Conservation (phyloP, 2,888 invertebrate genomes). For the Hyppa rectilinea region DNA sequence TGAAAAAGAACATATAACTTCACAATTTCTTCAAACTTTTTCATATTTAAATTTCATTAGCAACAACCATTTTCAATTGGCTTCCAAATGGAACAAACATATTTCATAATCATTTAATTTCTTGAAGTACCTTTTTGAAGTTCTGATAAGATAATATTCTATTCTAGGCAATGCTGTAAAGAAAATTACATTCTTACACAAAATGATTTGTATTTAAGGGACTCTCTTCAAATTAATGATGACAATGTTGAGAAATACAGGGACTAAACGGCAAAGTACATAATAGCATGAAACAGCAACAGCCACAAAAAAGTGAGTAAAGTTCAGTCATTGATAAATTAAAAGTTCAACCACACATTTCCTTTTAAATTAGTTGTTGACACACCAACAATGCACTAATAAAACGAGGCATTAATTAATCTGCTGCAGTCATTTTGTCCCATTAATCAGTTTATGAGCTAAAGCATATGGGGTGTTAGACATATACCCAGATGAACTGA, state of each 20-base stretch:
- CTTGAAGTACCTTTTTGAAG: conserved; percentile 25
- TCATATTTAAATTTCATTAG: neutral
- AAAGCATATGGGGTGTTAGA: conserved; percentile 7
- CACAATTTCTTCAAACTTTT: neutral
- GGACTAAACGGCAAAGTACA: neutral
- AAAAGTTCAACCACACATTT: conserved; percentile 21
- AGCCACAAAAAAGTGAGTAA: neutral
- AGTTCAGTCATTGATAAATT: conserved; percentile 9
- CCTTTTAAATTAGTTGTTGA: conserved; percentile 1
- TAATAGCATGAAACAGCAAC: neutral
- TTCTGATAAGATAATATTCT: conserved; percentile 29
- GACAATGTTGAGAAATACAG: neutral
- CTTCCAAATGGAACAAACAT: neutral
- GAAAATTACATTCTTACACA: neutral
- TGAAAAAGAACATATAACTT: neutral
- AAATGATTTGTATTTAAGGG: neutral
- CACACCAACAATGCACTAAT: conserved; percentile 22
- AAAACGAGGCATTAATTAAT: conserved; percentile 14
- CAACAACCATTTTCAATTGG: neutral
- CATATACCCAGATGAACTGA: conserved; percentile 10
- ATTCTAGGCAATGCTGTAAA: neutral
- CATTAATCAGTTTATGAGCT: conserved; percentile 43
- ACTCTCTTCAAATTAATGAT: neutral
- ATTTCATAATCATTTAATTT: conserved; percentile 11
- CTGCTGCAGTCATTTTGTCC: conserved; percentile 27